Evolutionary conservation across 2,888 invertebrate genomes (phyloP), one percentile per base, ranked within the genome.

Genomic region (Actias luna): DNA sequence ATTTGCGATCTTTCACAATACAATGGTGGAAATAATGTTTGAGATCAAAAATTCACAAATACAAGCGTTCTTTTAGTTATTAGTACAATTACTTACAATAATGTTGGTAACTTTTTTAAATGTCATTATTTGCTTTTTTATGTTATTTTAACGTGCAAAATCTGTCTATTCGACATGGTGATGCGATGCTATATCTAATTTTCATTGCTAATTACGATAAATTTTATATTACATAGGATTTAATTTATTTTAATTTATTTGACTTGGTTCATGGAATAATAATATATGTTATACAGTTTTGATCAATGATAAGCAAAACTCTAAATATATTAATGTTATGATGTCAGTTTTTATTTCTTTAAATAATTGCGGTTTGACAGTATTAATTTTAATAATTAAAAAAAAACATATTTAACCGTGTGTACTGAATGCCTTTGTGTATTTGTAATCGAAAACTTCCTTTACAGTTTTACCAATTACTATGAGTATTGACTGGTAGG

Each of bases 41-140:
- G 86, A 87, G 86, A 87, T 87, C 86, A 84, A 80, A 77, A 82
- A 83, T 82, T 80, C 82, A 84, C 82, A 79, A 71, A 70, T 70
- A 80, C 74, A 75, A 79, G 82, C 77, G 74, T 78, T 77, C 65
- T 71, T 63, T 68, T 59, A 58, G 58, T 67, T 64, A 62, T 46
- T 66, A 63, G 31, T 69, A 65, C 64, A 62, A 67, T 63, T 63
- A 55, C 57, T 60, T 67, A 68, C 58, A 61, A 50, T 50, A 25
- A 46, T 62, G 64, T 64, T 72, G 71, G 70, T 72, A 72, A 72
- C 72, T 27, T 39, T 58, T 58, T 42, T 46, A 4, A 22, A 29
- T 36, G 16, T 58, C 0, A n/a, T 55, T 18, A 39, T 52, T 25
- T 12, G 36, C 31, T 25, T 55, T 55, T 29, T 55, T 29, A 22